A percentile compares a stretch with the other conserved stretches of the same genome.
phyloP scores from a whole-genome alignment of 2,888 invertebrate species.

The Boloria euphrosyne region DNA sequence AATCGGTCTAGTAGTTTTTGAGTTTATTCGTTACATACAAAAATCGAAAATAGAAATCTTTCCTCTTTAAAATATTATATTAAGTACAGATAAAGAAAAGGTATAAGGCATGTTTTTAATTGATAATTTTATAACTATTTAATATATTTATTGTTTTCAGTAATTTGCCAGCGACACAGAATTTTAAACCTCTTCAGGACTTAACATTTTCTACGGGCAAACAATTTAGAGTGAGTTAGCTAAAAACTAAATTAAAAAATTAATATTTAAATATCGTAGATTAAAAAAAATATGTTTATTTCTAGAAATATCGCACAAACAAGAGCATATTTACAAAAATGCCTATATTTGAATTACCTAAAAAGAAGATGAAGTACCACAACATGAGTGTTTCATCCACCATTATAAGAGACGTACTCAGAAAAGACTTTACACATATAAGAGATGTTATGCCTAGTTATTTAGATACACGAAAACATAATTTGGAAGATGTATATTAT shows the following conservation, averaged over 20 bases:
- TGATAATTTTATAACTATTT: not conserved
- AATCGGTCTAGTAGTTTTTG: too few relatives aligned
- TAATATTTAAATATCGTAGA: too few relatives aligned
- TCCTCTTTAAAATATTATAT: too few relatives aligned
- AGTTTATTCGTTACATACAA: too few relatives aligned
- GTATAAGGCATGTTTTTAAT: too few relatives aligned
- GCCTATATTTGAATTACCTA: slow-evolving; percentile 39
- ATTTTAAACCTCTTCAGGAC: not conserved
- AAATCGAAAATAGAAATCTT: too few relatives aligned
- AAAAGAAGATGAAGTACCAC: slow-evolving; percentile 25
- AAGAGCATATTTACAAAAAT: slow-evolving; percentile 41
- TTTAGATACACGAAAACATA: not conserved
- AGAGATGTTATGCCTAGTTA: not conserved
- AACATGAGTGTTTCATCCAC: slow-evolving; percentile 13
- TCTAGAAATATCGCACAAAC: slow-evolving; percentile 34
- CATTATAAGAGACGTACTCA: slow-evolving; percentile 53
- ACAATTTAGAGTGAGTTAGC: not conserved
- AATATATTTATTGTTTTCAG: slow-evolving; percentile 3
- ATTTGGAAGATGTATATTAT: not conserved
- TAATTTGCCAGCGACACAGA: not conserved
- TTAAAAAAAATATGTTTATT: slow-evolving; percentile 16
- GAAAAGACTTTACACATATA: slow-evolving; percentile 57
- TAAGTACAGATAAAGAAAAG: too few relatives aligned
- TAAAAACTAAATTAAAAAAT: too few relatives aligned
- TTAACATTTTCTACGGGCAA: not conserved